Evolutionary conservation across 2,113 vertebrate species (phyloP), one percentile per base, ranked within the genome.

Genomic region (Siniperca knerii): DNA sequence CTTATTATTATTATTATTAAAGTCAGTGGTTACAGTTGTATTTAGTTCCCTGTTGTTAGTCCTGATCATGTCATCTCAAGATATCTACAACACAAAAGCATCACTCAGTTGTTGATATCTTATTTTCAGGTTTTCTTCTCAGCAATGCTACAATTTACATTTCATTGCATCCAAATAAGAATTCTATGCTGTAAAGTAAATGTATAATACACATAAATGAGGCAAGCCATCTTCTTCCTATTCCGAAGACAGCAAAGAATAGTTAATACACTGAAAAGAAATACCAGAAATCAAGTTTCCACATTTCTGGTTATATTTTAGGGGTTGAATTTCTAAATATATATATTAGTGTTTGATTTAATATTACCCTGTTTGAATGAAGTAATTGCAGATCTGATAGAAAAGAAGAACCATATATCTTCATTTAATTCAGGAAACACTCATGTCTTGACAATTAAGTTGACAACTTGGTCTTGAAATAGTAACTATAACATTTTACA

Each of bases 401-500:
- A 82, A 64, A 74, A 54, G 42, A 25, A 50, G 11, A 82, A 58
- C 44, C 29, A 75, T 23, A 67, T 21, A 44, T 62, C 21, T 46
- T 71, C 46, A 75, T 82, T 46, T 72, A 77, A 65, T 69, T 52
- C 20, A 48, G 13, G 64, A 71, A 81, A 65, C 33, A 48, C 71
- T 57, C 62, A 60, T 72, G 75, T 76, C 77, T 48, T 82, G 35
- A 78, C 60, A 74, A 73, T 83, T 71, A 75, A 44, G 21, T 66
- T 64, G 81, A 83, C 72, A 81, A 66, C 55, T 72, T 61, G 55
- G 44, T 76, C 75, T 64, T 66, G 33, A 85, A 87, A 85, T 83
- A 78, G 58, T 55, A 78, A 42, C 75, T 87, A 71, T 71, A 75
- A 77, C 82, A 73, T 86, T 87, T 89, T 66, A 84, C 80, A 83